These are phyloP conservation scores for Pelobates cultripes DNA, from an alignment of 2,797 vertebrate genomes.

Conservation along the genomic window DNA sequence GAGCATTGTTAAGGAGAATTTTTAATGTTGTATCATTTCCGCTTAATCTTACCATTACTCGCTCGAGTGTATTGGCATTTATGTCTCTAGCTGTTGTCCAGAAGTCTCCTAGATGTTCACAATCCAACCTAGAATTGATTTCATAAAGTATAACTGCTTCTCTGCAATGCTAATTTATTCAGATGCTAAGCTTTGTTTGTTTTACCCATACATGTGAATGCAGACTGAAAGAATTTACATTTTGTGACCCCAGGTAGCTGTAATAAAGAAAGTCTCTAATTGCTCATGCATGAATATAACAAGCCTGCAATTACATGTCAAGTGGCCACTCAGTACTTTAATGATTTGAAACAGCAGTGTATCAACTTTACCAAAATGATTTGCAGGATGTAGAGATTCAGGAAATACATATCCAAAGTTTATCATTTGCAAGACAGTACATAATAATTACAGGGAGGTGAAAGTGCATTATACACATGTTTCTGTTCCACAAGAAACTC, in stretches of 20 bases:
- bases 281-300: constrained; percentile 13
- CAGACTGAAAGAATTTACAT: constrained; percentile 21
- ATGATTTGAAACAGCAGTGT: constrained; percentile 4
- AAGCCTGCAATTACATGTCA: constrained; percentile 29
- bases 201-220: background rate
- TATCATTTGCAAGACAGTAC: constrained; percentile 7
- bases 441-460: background rate
- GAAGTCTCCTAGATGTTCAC: too few species aligned
- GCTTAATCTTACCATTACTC: too few species aligned
- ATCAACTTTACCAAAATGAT: constrained; percentile 19
- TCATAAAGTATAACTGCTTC: background rate
- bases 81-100: too few species aligned
- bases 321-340: constrained; percentile 7
- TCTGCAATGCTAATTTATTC: background rate
- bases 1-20: too few species aligned
- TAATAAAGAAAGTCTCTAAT: constrained; percentile 3
- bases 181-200: background rate
- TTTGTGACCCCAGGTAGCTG: constrained; percentile 8
- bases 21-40: too few species aligned
- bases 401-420: background rate
- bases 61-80: too few species aligned
- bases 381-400: background rate
- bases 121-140: too few species aligned
- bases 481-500: background rate
- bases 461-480: constrained; percentile 7